These are phyloP conservation scores for Mnemiopsis leidyi DNA, from an alignment of 37 sponge, comb jelly and placozoan species.

Conservation along the genomic window DNA sequence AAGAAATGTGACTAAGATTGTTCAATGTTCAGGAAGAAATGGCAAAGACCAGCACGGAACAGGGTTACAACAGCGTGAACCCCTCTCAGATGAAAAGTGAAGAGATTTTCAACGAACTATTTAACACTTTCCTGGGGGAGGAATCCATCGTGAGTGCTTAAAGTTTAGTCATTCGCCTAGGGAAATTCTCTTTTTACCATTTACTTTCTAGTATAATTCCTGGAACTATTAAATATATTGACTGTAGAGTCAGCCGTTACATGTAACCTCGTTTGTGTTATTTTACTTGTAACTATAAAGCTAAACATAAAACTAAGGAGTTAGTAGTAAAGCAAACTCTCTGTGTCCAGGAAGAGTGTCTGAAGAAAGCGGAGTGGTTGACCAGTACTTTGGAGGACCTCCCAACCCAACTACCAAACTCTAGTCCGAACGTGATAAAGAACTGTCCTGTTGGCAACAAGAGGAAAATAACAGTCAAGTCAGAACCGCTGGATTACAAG, in stretches of 20 bases:
- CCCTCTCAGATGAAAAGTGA: not conserved
- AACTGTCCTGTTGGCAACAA: not conserved
- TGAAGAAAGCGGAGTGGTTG: constrained; percentile 21
- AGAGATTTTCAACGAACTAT: constrained; percentile 41
- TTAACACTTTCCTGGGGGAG: constrained; percentile 51
- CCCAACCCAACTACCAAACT: not conserved
- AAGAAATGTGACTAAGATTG: no score
- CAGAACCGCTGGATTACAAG: not conserved
- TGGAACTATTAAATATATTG: no score
- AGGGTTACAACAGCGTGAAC: not conserved
- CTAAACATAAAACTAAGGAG: not conserved
- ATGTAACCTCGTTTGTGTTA: not conserved
- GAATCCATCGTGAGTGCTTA: constrained; percentile 22
- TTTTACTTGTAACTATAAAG: no score
- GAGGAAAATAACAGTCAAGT: constrained; percentile 30
- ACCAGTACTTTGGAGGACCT: not conserved
- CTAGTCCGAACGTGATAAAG: not conserved
- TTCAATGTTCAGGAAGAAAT: not conserved
- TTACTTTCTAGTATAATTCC: no score
- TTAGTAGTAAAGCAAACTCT: not conserved
- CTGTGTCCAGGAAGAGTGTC: constrained; percentile 26
- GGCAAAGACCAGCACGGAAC: not conserved
- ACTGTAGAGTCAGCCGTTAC: no score
- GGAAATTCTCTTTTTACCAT: no score
- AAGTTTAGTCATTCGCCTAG: no score